Base-by-base conservation (phyloP, 35 echinoderm and acorn worm species). In the Antedon bifida region DNA sequence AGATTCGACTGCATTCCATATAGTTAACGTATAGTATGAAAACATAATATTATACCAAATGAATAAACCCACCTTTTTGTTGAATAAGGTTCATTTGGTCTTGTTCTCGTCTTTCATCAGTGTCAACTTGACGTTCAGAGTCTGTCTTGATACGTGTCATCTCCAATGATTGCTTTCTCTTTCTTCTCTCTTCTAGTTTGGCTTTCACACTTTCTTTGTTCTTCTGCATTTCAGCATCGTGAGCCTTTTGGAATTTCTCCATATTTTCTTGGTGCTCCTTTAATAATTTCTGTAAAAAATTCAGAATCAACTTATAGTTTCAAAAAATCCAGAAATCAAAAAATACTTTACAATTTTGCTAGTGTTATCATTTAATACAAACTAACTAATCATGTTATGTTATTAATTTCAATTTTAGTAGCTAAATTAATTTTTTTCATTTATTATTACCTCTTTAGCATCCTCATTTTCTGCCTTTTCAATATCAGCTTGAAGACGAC, bases 71-170 rank as follows among this genome's bases (percentile, higher is more conserved):
- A n/a, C 92, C 89, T 88, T 96, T 76, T 81, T 78, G 78, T 34
- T 92, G 88, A 32, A 97, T 83, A 34, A 87, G 84, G 77, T 97
- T 97, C 34, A 97, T 73, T 78, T 90, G 87, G 38, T 97, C 94
- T 33, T 89, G 94, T 28, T 88, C 89, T 26, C 87, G 78, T 33
- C 94, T 89, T 64, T 87, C 84, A 76, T 92, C 90, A 23, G 88
- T 80, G 3, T 97, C 90, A 79, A 29, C 74, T 30, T 92, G 84
- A 30, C 75, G 78, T 30, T 77, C 74, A 34, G 85, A 33, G 36
- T 92, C 90, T 32, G 77, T 74, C 76, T 87, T 42, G 78, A 97
- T 97, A 30, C 87, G 73, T 7, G 81, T n/a, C 77, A 81, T 84
- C 80, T 92, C 94, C 39, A 87, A 78, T 16, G 89, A 88, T 79